These are phyloP conservation scores for Formica aserva DNA, from an alignment of 2,888 invertebrate genomes.

Conservation along the genomic window DNA sequence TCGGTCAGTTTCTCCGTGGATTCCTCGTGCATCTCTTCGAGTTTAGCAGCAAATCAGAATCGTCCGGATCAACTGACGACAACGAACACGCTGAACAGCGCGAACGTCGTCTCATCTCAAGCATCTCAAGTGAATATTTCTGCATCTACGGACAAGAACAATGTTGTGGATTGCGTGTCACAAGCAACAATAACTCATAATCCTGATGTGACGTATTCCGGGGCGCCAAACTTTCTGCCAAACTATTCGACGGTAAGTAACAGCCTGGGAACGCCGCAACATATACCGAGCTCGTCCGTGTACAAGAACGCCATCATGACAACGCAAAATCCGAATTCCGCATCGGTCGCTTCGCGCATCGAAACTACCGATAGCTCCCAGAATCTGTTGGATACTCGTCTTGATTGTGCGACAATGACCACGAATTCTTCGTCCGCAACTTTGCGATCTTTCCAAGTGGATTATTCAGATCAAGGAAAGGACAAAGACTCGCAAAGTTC, in stretches of 20 bases:
- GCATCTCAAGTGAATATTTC: conserved; percentile 38
- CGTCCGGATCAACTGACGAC: conserved; percentile 54
- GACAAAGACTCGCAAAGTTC: conserved; percentile 68
- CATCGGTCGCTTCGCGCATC: conserved; percentile 33
- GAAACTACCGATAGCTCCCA: conserved; percentile 53
- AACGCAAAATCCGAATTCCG: conserved; percentile 45
- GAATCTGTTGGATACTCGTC: conserved; percentile 56
- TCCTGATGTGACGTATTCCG: conserved; percentile 70
- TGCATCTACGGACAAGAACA: conserved; percentile 45
- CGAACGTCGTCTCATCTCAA: conserved; percentile 48
- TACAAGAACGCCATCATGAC: conserved; percentile 51
- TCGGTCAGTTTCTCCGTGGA: conserved; percentile 57
- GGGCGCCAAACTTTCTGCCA: conserved; percentile 76
- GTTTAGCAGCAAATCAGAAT: conserved; percentile 44
- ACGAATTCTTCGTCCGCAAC: conserved; percentile 63
- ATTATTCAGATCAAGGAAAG: conserved; percentile 71
- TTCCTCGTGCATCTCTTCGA: conserved; percentile 41
- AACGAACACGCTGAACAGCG: conserved; percentile 24
- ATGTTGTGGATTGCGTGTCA: conserved; percentile 48
- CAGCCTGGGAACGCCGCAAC: conserved; percentile 56
- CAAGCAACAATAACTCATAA: conserved; percentile 69
- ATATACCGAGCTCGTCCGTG: conserved; percentile 44
- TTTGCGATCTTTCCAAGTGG: conserved; percentile 67
- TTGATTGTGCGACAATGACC: conserved; percentile 55
- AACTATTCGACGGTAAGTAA: conserved; percentile 71